Base-by-base conservation (phyloP, 2,113 vertebrate genomes). In the Eurypyga helias region DNA sequence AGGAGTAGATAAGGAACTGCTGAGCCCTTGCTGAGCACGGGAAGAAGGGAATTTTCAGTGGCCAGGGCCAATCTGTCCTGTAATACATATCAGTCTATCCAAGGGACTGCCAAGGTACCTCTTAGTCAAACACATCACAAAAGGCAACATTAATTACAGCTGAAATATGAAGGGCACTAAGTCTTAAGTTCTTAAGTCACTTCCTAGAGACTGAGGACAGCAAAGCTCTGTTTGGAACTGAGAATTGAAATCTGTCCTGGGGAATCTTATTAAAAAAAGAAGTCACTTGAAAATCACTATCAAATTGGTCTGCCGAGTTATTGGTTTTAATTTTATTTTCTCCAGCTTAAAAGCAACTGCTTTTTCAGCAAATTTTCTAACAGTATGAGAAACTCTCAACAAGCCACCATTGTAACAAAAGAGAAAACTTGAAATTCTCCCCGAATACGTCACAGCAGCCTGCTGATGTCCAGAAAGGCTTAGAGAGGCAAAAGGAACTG, bases 61-160 rank as follows among this genome's bases (percentile, higher is more conserved):
- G n/a, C 31, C 36, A 62, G 21, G 33, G 10, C 2, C 25, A 12
- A 26, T 41, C 31, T 58, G 17, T 54, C 65, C 62, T 49, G 14
- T 62, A 82, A 65, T 2, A 90, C 16, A 0, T 31, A 89, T 2
- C 31, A 73, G 31, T 41, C 25, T 33, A 51, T 33, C 33, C 46
- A 71, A 83, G 4, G 7, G n/a, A 92, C 26, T 80, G 14, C 11
- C 3, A 52, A 77, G 13, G 13, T 7, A 3, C 36, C 11, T 57
- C 52, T 7, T 10, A 2, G 6, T 71, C n/a, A 86, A 75, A 66
- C 6, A 1, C 7, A 58, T 38, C 4, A 67, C 0, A 0, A 36
- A 67, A 33, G n/a, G 29, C 17, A 71, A 62, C 18, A 80, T 17
- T 34, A 80, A 83, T 34, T 62, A 54, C 43, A 62, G 24, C 0